Percentiles rank a stretch among this genome's conserved stretches.
phyloP scores from a whole-genome alignment of 2,888 invertebrate species.

The Perizoma flavofasciatum region DNA sequence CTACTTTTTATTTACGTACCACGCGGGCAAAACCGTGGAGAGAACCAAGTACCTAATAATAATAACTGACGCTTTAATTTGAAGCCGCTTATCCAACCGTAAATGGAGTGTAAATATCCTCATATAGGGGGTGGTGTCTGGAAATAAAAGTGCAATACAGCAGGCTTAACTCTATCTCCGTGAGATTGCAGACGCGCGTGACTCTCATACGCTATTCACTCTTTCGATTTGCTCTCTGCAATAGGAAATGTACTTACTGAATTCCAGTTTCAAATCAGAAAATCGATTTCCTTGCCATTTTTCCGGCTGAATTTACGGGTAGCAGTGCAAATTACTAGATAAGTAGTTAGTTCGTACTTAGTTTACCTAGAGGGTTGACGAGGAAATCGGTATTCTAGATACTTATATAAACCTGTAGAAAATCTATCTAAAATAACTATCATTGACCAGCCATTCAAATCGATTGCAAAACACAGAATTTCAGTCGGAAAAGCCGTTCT shows the following conservation, averaged over 20 bases:
- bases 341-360: no score
- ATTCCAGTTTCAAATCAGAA: constrained; percentile 7
- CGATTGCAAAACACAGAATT: no score
- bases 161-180: constrained; percentile 12
- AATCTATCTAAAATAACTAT: no score
- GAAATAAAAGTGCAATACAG: constrained; percentile 23
- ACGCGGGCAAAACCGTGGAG: no score
- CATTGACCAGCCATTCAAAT: no score
- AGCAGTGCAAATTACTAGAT: no score
- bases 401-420: no score
- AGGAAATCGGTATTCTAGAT: no score
- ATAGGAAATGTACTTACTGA: neutral
- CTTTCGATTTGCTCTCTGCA: constrained; percentile 14
- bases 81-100: neutral
- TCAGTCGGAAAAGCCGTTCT: no score
- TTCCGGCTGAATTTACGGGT: neutral
- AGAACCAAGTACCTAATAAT: no score
- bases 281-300: constrained; percentile 3
- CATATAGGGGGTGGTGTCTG: neutral
- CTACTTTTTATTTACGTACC: no score
- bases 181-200: constrained; percentile 22
- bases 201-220: constrained; percentile 16
- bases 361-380: no score
- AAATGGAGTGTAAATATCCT: constrained; percentile 9
- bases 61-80: constrained; percentile 2